Evolutionary conservation across 2,113 vertebrate species (phyloP).

Genomic region (Poeciliopsis occidentalis): DNA sequence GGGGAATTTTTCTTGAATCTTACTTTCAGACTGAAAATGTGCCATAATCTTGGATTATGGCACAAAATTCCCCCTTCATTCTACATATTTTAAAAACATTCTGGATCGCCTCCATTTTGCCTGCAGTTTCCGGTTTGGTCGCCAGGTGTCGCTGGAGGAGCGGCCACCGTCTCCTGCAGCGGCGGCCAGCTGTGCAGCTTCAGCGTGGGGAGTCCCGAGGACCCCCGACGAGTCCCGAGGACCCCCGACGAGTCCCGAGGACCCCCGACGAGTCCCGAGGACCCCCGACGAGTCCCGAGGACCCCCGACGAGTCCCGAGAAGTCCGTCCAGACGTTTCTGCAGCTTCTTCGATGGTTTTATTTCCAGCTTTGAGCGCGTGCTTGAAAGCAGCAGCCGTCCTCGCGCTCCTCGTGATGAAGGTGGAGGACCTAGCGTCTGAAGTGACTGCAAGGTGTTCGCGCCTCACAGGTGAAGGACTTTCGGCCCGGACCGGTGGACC

Average conservation of each 20-base stretch:
- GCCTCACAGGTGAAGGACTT: constrained; percentile 11
- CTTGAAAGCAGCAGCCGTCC: constrained; percentile 14
- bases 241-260: too few species aligned
- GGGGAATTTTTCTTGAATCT: too few species aligned
- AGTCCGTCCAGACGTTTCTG: not conserved
- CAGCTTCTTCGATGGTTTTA: not conserved
- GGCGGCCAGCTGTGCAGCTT: constrained; percentile 4
- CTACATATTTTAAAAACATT: too few species aligned
- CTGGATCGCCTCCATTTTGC: not conserved
- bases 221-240: too few species aligned
- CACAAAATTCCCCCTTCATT: too few species aligned
- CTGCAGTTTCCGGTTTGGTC: constrained; percentile 6
- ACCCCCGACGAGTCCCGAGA: not conserved
- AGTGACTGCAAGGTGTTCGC: constrained; percentile 25
- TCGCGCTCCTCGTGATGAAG: constrained; percentile 13
- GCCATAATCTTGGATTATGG: too few species aligned
- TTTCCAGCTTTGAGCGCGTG: constrained; percentile 11
- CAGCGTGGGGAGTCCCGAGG: too few species aligned
- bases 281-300: not conserved
- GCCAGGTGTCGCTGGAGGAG: constrained; percentile 2
- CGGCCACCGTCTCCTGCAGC: constrained; percentile 29
- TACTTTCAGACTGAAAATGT: too few species aligned
- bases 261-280: too few species aligned
- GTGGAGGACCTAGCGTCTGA: constrained; percentile 44
- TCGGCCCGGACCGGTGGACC: not conserved